Base-by-base conservation (phyloP, 2,797 vertebrate species). In the Danio jaintianensis region DNA sequence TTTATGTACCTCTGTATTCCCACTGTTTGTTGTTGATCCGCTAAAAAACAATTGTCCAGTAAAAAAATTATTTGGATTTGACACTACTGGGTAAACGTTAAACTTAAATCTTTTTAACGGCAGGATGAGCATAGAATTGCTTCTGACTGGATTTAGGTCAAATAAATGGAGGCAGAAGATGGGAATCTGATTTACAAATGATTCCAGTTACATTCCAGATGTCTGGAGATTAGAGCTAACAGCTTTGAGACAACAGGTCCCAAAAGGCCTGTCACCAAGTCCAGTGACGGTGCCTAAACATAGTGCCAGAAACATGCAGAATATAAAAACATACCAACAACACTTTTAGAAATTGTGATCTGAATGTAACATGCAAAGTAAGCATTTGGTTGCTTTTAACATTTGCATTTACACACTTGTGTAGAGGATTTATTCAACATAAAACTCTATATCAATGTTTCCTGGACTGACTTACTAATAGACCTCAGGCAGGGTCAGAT, bases 51-150 rank as follows among this genome's bases (percentile, higher is more conserved):
- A 42, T 40, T 67, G 22, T n/a, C 6, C 43, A 4, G 13, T 8
- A 55, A 15, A 55, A 15, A 56, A 50, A 38, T 40, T 0, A 62
- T 58, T 53, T 71, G 16, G 13, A 79, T 62, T 50, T 36, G 45
- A 63, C 75, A 42, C 29, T 69, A 15, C 62, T 66, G 63, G 75
- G 53, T 47, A 68, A 59, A 78, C 78, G 78, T 69, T 69, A 58
- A 78, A n/a, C 52, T 22, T 42, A 52, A 52, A 36, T 48, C 71
- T 66, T 62, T 62, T 18, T 13, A 42, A 55, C 7, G 11, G 4
- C 16, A 13, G 15, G 52, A n/a, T 13, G 12, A 50, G 47, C 7
- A 13, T 20, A 18, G 36, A 40, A 52, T 64, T 55, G 52, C 40
- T 67, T 56, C 20, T 29, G 62, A 66, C 50, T 77, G 50, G 50